phyloP scores from a whole-genome alignment of 1,140 invertebrate genomes.

The Caenorhabditis elegans region DNA sequence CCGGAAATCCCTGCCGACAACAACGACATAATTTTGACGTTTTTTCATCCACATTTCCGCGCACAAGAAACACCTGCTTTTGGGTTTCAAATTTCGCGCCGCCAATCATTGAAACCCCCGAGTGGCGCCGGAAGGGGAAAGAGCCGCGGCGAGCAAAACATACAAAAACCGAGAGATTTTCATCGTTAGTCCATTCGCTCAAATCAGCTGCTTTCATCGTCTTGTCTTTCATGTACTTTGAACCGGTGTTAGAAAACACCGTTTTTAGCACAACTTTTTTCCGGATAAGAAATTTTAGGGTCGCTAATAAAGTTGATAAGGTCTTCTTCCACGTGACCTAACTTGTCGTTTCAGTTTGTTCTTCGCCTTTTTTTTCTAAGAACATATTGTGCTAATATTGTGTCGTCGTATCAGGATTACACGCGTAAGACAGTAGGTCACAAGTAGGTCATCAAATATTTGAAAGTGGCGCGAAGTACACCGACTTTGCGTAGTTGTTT shows the following conservation, averaged over 20 bases:
- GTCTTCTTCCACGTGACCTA: background rate
- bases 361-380: background rate
- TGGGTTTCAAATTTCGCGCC: background rate
- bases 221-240: background rate
- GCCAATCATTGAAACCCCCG: background rate
- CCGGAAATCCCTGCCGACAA: constrained; percentile 5
- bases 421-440: constrained; percentile 22
- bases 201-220: background rate
- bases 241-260: background rate
- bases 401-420: constrained; percentile 27
- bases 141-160: background rate
- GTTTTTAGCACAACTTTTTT: background rate
- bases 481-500: background rate
- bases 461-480: constrained; percentile 2
- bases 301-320: background rate
- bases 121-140: background rate
- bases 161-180: background rate
- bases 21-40: background rate
- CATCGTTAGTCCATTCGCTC: background rate
- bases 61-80: constrained; percentile 1
- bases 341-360: background rate
- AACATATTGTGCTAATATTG: background rate
- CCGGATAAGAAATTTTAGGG: background rate
- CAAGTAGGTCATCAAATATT: constrained; percentile 33
- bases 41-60: background rate